Evolutionary conservation across 2,888 invertebrate species (phyloP), one percentile per base, ranked within the genome.

Genomic region (Sarcophaga subvicina): DNA sequence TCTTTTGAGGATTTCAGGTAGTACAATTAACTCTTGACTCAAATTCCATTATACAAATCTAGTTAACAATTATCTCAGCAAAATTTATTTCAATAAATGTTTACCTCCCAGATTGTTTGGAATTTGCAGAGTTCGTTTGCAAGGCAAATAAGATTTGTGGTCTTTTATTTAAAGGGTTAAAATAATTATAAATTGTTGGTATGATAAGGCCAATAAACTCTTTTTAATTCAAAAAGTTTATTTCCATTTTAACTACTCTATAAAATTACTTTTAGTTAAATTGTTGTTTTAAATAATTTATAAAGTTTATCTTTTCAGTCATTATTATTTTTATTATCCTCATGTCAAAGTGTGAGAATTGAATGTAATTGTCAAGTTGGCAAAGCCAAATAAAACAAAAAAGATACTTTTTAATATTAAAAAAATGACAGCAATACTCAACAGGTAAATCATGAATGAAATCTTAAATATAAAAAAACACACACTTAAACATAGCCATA

Each of bases 311-410:
- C 63, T 77, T 73, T 69, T 63, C 25, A 83, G 76, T 69, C 72
- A 73, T 86, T 83, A 62, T 78, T 77, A 71, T 75, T 63, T n/a
- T 67, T 78, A 67, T 82, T 70, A 66, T 83, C 72, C 83, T 76
- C 72, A 83, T 72, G 80, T 69, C 80, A 80, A 80, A 71, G 83
- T 83, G 83, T 86, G 86, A 80, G 86, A 86, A 83, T 87, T 84
- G 69, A 78, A 83, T 71, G 64, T 81, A 87, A 84, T 87, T 87
- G 75, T 82, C 78, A 87, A 87, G 78, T 81, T 84, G 84, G 49
- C 47, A 76, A 59, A 66, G 62, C 47, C 59, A 64, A 45, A n/a
- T 59, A 25, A 60, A 71, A 76, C 22, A 25, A 45, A n/a, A 63
- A 70, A 63, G 45, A 45, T 22, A 25, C 8, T 17, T 27, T 8